Conservation (phyloP, 2,797 vertebrate genomes). For the Macropodus opercularis region DNA sequence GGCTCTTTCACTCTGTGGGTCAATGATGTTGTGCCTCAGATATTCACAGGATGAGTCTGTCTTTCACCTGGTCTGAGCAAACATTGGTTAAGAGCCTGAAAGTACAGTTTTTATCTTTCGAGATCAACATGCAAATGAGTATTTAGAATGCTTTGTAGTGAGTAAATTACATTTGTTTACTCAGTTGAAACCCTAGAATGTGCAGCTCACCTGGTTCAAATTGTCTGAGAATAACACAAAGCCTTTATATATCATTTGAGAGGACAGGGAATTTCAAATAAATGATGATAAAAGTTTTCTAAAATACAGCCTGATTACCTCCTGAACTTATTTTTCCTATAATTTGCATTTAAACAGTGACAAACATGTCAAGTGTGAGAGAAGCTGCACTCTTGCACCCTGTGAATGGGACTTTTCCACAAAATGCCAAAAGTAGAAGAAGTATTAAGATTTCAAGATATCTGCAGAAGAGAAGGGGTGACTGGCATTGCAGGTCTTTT, state of each 20-base stretch:
- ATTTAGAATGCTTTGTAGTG: conserved; percentile 49
- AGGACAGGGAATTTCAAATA: conserved; percentile 30
- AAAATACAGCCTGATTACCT: conserved; percentile 18
- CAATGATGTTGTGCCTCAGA: conserved; percentile 35
- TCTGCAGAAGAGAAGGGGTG: conserved; percentile 11
- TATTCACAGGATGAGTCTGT: conserved; percentile 43
- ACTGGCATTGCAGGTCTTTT: conserved; percentile 36
- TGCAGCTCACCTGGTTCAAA: conserved; percentile 71
- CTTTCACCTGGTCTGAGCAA: conserved; percentile 51
- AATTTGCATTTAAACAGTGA: conserved; percentile 3
- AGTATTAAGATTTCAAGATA: too few species aligned
- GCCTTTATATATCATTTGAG: conserved; percentile 51
- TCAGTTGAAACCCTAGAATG: conserved; percentile 52
- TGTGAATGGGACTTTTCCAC: conserved; percentile 10
- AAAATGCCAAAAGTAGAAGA: too few species aligned
- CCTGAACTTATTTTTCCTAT: neutral
- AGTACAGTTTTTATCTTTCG: conserved; percentile 45
- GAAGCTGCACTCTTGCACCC: neutral
- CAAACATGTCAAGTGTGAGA: neutral
- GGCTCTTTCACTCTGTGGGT: conserved; percentile 41
- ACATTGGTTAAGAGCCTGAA: conserved; percentile 38
- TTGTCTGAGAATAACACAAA: conserved; percentile 53
- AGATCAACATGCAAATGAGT: conserved; percentile 49
- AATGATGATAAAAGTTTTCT: conserved; percentile 9
- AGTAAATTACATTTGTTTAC: conserved; percentile 57